Conservation (phyloP, 2,797 vertebrate species). For the Myiotriccus ornatus region DNA sequence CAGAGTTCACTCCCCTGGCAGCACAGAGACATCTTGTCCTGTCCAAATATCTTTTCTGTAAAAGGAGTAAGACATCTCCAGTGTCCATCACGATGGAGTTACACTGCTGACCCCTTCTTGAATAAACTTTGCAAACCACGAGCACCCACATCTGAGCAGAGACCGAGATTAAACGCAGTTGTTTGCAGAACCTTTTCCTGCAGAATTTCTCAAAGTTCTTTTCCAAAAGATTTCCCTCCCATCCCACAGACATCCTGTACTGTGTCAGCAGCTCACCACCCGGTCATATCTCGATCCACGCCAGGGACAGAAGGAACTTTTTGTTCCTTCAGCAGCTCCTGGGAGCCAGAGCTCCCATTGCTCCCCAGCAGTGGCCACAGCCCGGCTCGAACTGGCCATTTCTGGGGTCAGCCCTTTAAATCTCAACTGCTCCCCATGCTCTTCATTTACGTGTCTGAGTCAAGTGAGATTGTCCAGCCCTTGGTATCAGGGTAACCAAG, state of each 20-base stretch:
- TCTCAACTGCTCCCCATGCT: accelerated
- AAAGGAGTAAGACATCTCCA: background rate
- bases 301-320: slow-evolving; percentile 30
- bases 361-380: background rate
- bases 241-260: slow-evolving; percentile 58
- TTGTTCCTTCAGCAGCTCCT: background rate
- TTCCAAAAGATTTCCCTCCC: slow-evolving; percentile 45
- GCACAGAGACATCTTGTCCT: background rate
- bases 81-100: background rate
- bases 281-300: background rate
- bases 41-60: background rate
- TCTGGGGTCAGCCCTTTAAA: background rate
- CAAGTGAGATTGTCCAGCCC: background rate
- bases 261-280: slow-evolving; percentile 34
- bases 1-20: slow-evolving; percentile 4
- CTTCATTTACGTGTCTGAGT: background rate
- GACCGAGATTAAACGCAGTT: slow-evolving; percentile 11
- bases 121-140: slow-evolving; percentile 48
- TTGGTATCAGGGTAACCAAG: background rate
- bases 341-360: background rate
- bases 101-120: background rate
- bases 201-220: slow-evolving; percentile 5
- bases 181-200: slow-evolving; percentile 21
- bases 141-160: slow-evolving; percentile 28
- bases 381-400: background rate